These are phyloP conservation scores for Balaenoptera acutorostrata DNA, from an alignment of 2,113 vertebrate genomes.

Conservation along the genomic window DNA sequence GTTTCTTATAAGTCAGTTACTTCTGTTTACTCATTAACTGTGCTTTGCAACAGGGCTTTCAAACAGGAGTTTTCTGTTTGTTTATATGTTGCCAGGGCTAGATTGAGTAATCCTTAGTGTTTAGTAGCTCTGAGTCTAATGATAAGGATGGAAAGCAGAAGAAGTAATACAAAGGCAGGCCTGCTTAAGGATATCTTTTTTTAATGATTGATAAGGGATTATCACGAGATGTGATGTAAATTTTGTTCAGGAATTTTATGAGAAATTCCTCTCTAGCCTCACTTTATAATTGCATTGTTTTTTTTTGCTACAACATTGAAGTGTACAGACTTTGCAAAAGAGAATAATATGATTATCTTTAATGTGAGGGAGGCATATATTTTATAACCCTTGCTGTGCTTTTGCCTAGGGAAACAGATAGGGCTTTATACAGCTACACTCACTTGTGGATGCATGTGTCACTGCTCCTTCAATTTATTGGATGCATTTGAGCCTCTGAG, in stretches of 20 bases:
- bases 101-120: neutral
- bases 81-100: neutral
- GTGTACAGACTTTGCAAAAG: neutral
- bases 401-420: neutral
- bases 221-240: neutral
- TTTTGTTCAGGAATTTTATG: neutral
- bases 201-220: neutral
- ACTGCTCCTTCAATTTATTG: neutral
- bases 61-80: neutral
- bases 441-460: neutral
- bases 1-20: neutral
- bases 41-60: neutral
- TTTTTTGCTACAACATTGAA: neutral
- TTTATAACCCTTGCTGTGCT: neutral
- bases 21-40: neutral
- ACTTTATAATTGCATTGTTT: neutral
- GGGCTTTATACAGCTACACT: neutral
- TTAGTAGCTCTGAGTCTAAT: neutral
- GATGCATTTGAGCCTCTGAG: neutral
- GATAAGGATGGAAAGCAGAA: neutral
- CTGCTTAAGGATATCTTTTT: neutral
- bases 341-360: neutral
- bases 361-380: neutral
- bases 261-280: neutral
- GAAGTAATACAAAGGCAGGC: neutral